These are phyloP conservation scores for Bettongia penicillata DNA, from an alignment of 2,113 vertebrate genomes.

Conservation along the genomic window DNA sequence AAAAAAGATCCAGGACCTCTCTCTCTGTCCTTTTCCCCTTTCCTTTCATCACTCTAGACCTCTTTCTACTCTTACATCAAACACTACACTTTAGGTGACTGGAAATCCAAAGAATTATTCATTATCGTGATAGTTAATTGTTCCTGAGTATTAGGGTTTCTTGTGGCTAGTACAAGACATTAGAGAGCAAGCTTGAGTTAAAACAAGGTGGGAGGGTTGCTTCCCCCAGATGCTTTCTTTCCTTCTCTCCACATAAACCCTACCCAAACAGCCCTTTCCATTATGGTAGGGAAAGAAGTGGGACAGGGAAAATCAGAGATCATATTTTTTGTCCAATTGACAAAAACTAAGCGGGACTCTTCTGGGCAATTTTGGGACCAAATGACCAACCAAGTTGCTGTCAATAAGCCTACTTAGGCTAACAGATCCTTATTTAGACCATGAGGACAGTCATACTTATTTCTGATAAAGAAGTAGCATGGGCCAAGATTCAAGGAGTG, in stretches of 20 bases:
- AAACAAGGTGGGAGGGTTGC: neutral
- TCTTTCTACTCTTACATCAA: neutral
- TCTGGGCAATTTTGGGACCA: neutral
- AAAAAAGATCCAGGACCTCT: neutral
- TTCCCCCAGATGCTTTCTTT: fast-evolving
- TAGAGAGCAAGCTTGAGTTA: neutral
- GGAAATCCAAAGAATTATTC: neutral
- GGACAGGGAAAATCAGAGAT: neutral
- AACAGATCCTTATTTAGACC: neutral
- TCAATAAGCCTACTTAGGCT: fast-evolving
- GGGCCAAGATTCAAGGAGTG: neutral
- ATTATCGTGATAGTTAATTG: neutral
- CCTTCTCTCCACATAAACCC: neutral
- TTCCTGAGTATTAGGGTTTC: neutral
- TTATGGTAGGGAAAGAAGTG: fast-evolving
- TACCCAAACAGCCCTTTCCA: fast-evolving
- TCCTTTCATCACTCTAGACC: neutral
- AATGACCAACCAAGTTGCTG: too few relatives aligned
- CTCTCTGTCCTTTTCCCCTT: neutral
- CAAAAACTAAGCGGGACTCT: neutral
- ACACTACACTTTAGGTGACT: neutral
- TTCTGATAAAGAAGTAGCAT: neutral
- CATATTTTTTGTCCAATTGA: fast-evolving
- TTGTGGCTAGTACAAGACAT: neutral
- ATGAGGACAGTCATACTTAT: fast-evolving